Evolutionary conservation across 2,888 invertebrate species (phyloP), one percentile per base, ranked within the genome.

Genomic region (Lypha dubia): DNA sequence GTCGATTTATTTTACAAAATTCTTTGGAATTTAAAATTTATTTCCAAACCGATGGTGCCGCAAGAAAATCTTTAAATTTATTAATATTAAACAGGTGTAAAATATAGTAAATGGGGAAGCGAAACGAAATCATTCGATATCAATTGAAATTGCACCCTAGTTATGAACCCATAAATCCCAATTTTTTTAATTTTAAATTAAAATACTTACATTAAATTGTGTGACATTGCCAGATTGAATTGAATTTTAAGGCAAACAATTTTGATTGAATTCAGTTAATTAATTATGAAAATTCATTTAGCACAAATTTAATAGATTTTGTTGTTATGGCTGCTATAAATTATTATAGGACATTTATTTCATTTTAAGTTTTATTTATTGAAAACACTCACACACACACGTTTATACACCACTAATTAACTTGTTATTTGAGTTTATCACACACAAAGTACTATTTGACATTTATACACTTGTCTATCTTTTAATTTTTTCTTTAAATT

Each of bases 191-290:
- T 44, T 15, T 8, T n/a, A 1, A 49, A 49, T 20, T 51, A 13
- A 44, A 49, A 73, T 79, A 84, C 84, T 84, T 77, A 84, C 84
- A 44, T 74, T 20, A 74, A 73, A 62, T 70, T 70, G 46, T 77
- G 81, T 84, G 84, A 81, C 84, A 84, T 84, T 81, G 84, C 84
- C 84, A 79, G 80, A 9, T 28, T 53, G 77, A 77, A 77, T 77
- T 17, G 1, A 62, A 68, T 22, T 56, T 53, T 32, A 62, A 73
- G n/a, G 20, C 9, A 1, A 67, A 28, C n/a, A 51, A 63, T 73
- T 60, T n/a, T n/a, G n/a, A n/a, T n/a, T 20, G 38, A 65, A 75
- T 46, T 70, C 35, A 17, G 8, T 67, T 65, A 22, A 28, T 60
- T 5, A 46, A 24, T 67, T 41, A 20, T 56, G 13, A 17, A 41